Base-by-base conservation (phyloP, 2,113 vertebrate species). In the Saccopteryx bilineata region DNA sequence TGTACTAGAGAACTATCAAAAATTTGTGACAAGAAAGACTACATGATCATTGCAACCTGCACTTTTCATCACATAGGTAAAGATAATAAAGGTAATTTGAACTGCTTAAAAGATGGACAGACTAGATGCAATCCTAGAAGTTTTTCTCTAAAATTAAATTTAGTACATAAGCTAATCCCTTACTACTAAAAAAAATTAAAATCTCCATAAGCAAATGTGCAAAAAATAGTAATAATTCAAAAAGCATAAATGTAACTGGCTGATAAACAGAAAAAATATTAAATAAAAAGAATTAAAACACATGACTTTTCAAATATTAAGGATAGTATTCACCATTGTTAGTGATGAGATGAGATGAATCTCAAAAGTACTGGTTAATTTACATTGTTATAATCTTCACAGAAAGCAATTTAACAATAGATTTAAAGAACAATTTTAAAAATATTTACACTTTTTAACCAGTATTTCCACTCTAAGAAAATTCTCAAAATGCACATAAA, bases 81-180 rank as follows among this genome's bases (percentile, higher is more conserved):
- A 93, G 18, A 91, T 60, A 4, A 61, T 54, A 95, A 95, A 94
- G 10, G 26, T 17, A 58, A 28, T 69, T 66, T 71, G 48, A 96
- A 68, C 28, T 84, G 18, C 81, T 87, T 81, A 68, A 66, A 46
- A 90, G 31, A 69, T 48, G 68, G 58, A 31, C 63, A 87, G 50
- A 48, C 19, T 80, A 94, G 9, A 88, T 19, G 31, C 31, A 60
- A 46, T 58, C 48, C 65, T 71, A 66, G 65, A 91, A 93, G 31
- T 4, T 87, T n/a, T 63, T 90, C 60, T 84, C n/a, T 88, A 76
- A 96, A 85, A 84, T 76, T 89, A 92, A 95, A 87, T 76, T 87
- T 96, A 90, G 33, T 26, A 33, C 2, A 15, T 76, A 58, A 58
- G 23, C 7, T 69, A 93, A 86, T 79, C 78, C 7, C 87, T 66